Base-by-base conservation (phyloP, 2,888 invertebrate genomes). In the Heliothis peltigera region DNA sequence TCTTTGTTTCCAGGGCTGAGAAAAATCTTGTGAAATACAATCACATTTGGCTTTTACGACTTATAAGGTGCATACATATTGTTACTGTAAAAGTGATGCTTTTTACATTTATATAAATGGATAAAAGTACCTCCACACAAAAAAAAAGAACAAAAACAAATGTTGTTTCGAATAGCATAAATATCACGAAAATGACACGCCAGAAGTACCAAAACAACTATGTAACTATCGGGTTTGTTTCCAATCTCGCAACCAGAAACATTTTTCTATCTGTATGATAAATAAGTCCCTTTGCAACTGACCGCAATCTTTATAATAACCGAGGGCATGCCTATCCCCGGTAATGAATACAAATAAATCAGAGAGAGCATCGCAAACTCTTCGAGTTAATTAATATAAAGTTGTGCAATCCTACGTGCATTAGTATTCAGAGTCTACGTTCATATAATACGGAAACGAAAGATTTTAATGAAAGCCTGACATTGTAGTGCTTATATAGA, bases 341-440 rank as follows among this genome's bases (percentile, higher is more conserved):
- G 85, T 89, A 90, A 91, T 92, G 88, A 92, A 91, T 91, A 92
- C 88, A 87, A 91, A 93, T 92, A 93, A 92, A 92, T 93, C 92
- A 89, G 77, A 82, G 77, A 75, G 80, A 86, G 85, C 86, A 89
- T 89, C 87, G 84, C 83, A 82, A 91, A 91, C 89, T 92, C 89
- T 85, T 90, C 85, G 88, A 92, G 90, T 92, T 92, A 93, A 93
- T 94, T 94, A 93, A 93, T 93, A 93, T 91, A 91, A 94, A 93
- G 89, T 93, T 93, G 90, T 92, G 89, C 92, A 92, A 91, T 91
- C 87, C 87, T 87, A 86, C 87, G 84, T 89, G 89, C 91, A 92
- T 92, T 92, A 89, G 91, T 92, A 93, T 93, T 92, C 92, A 88
- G 87, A 88, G 89, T 88, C 87, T 87, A 85, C 90, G 87, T 87